phyloP scores from a whole-genome alignment of 2,888 invertebrate genomes.

The Drosophila pseudotalamancana region DNA sequence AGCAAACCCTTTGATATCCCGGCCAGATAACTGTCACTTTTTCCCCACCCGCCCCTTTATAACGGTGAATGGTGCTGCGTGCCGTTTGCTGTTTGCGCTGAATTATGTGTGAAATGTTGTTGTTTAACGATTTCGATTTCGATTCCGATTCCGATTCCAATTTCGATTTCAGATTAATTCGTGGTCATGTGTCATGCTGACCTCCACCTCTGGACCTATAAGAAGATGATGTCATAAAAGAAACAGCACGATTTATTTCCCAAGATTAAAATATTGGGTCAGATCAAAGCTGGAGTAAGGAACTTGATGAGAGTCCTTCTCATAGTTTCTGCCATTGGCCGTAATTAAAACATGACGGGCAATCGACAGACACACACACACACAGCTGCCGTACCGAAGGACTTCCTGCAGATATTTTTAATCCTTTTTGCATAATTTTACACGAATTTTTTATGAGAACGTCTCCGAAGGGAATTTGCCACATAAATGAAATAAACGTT shows the following conservation, averaged over 20 bases:
- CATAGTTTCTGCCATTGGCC: constrained; percentile 61
- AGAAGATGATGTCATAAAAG: constrained; percentile 27
- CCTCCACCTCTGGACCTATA: constrained; percentile 5
- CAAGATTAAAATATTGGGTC: constrained; percentile 35
- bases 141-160: too few species aligned
- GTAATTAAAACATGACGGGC: constrained; percentile 68
- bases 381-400: constrained; percentile 49
- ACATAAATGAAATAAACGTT: constrained; percentile 78
- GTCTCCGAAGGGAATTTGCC: constrained; percentile 74
- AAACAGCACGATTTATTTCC: constrained; percentile 44
- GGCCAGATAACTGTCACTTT: constrained; percentile 13
- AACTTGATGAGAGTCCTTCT: constrained; percentile 44
- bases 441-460: constrained; percentile 63
- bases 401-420: constrained; percentile 65
- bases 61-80: too few species aligned
- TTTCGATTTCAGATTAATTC: constrained; percentile 66
- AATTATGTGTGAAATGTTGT: constrained; percentile 67
- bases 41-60: background rate
- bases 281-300: constrained; percentile 45
- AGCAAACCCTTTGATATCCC: constrained; percentile 49
- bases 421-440: constrained; percentile 78
- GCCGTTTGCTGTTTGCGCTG: constrained; percentile 50
- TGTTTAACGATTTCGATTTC: constrained; percentile 54
- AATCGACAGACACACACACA: constrained; percentile 44
- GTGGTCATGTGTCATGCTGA: constrained; percentile 51